A percentile compares a stretch with the other conserved stretches of the same genome.
phyloP scores from a whole-genome alignment of 2,797 vertebrate genomes.

The Lagocephalus sceleratus region DNA sequence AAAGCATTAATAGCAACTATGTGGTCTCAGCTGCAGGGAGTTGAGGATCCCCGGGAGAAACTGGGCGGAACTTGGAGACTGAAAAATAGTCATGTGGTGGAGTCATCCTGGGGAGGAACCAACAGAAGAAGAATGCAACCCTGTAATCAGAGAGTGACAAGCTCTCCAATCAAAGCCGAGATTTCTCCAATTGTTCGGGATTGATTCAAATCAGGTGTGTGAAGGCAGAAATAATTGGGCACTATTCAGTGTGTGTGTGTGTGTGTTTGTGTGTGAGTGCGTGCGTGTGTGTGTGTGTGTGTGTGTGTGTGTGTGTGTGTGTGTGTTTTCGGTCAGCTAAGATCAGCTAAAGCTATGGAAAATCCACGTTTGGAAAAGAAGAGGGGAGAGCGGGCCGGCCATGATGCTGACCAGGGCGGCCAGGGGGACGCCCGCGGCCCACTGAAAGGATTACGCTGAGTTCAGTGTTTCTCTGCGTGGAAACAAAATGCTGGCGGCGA shows the following conservation, averaged over 20 bases:
- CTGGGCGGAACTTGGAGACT: slow-evolving; percentile 8
- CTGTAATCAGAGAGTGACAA: slow-evolving; percentile 24
- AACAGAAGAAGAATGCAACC: background rate
- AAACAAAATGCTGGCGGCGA: slow-evolving; percentile 72
- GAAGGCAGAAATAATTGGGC: slow-evolving; percentile 77
- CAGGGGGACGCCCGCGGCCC: slow-evolving; percentile 36
- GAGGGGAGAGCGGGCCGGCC: slow-evolving; percentile 54
- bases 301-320: slow-evolving; percentile 7
- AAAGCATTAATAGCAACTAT: slow-evolving; percentile 27
- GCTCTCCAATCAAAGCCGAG: slow-evolving; percentile 24
- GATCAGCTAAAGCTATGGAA: slow-evolving; percentile 75
- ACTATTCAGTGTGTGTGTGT: slow-evolving; percentile 58
- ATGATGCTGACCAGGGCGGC: slow-evolving; percentile 70
- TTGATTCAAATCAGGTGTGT: slow-evolving; percentile 53
- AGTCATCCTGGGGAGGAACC: slow-evolving; percentile 4
- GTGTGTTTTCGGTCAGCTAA: slow-evolving; percentile 59
- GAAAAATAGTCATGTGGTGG: slow-evolving; percentile 19
- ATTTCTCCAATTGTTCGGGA: slow-evolving; percentile 38
- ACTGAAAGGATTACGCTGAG: slow-evolving; percentile 79
- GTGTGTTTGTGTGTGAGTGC: slow-evolving; percentile 17
- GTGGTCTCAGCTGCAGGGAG: background rate
- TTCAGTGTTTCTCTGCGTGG: slow-evolving; percentile 59
- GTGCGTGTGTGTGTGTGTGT: slow-evolving; percentile 3
- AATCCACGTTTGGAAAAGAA: slow-evolving; percentile 72
- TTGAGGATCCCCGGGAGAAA: slow-evolving; percentile 24